Evolutionary conservation across 1,140 invertebrate genomes (phyloP).

Genomic region (Apis cerana): DNA sequence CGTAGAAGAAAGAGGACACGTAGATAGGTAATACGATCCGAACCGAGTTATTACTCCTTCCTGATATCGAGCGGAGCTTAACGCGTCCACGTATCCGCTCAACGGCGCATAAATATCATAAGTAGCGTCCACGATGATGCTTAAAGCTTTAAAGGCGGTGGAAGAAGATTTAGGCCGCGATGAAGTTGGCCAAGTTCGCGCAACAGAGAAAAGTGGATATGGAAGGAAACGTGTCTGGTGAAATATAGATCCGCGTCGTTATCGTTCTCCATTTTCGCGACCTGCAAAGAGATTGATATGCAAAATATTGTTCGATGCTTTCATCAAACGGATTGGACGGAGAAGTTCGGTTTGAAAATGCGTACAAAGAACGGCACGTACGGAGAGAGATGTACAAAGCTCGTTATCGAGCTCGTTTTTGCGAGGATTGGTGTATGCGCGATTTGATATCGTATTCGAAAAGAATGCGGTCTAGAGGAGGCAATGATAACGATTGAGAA

Average conservation of each 20-base stretch:
- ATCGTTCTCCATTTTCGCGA: no score
- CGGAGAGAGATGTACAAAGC: neutral
- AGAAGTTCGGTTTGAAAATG: no score
- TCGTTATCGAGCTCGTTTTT: neutral
- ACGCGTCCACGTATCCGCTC: constrained; percentile 2
- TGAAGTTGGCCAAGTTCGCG: constrained; percentile 26
- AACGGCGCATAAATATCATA: constrained; percentile 29
- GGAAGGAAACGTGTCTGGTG: no score
- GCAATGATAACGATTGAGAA: constrained; percentile 47
- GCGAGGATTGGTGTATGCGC: neutral
- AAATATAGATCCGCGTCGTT: neutral
- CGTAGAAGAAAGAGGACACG: no score
- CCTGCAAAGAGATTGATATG: no score
- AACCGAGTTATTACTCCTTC: neutral
- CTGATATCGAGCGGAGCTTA: neutral
- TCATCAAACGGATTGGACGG: no score
- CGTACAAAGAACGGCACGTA: no score
- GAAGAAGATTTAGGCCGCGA: constrained; percentile 39
- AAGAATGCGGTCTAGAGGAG: constrained; percentile 34
- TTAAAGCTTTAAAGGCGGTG: constrained; percentile 36
- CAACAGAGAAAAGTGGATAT: neutral
- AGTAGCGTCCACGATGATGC: constrained; percentile 47
- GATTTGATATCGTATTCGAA: constrained; percentile 21
- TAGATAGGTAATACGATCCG: no score
- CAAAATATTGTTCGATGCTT: no score